Percentiles rank a stretch among this genome's conserved stretches.
Evolutionary conservation across 2,113 vertebrate species (phyloP).

Genomic region (Pseudolaguvia tuberculata): DNA sequence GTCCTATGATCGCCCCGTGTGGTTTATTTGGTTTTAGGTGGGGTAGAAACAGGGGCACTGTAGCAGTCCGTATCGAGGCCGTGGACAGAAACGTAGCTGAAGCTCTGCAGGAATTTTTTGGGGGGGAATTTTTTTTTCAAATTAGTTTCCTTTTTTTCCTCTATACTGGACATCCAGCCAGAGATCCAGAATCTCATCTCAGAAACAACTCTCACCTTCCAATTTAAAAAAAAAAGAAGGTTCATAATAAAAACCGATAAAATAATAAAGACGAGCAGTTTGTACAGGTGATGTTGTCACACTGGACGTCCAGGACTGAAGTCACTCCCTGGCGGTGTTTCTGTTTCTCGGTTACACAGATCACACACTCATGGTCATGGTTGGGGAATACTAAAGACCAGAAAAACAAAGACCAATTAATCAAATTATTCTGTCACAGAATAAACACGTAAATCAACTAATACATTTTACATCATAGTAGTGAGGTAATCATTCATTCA

Average conservation of each 20-base stretch:
- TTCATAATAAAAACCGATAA: not conserved
- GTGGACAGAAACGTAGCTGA: not conserved
- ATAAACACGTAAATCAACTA: slow-evolving; percentile 35
- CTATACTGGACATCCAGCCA: not conserved
- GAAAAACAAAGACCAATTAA: slow-evolving; percentile 1
- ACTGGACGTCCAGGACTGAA: slow-evolving; percentile 26
- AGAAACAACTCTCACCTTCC: not conserved
- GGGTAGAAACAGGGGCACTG: not conserved
- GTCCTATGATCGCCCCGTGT: not conserved
- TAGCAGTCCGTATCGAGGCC: not conserved
- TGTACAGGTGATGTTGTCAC: not conserved
- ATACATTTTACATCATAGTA: too few species aligned
- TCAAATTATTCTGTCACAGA: not conserved
- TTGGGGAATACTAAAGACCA: slow-evolving; percentile 80
- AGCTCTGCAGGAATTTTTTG: slow-evolving; percentile 26
- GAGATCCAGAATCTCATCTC: not conserved
- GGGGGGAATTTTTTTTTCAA: not conserved
- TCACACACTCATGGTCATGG: slow-evolving; percentile 93
- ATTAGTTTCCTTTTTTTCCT: not conserved
- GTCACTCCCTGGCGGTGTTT: slow-evolving; percentile 70
- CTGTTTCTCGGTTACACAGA: slow-evolving; percentile 55
- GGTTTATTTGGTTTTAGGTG: not conserved
- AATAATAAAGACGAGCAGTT: not conserved
- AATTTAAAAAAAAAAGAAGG: not conserved
- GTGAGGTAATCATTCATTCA: too few species aligned